Base-by-base conservation (phyloP, 1,140 invertebrate species). In the Pomacea maculata region DNA sequence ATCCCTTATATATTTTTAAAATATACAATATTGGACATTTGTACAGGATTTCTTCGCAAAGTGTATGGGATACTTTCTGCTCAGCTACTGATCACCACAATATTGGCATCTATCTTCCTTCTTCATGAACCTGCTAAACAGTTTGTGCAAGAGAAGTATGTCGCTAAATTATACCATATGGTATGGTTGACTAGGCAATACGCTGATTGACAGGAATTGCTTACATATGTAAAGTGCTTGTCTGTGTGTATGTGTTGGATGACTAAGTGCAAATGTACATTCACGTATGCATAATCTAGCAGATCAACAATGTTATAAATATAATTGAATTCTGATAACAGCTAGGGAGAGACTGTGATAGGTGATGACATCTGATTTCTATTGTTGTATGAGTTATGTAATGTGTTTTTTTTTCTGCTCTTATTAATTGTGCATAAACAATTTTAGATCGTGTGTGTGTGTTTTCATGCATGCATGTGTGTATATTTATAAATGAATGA, bases 31-130 rank as follows among this genome's bases (percentile, higher is more conserved):
- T 61, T 61, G 12, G 8, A 70, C 79, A 77, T 86, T 64, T 84
- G 84, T 88, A 11, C 85, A 92, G 92, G 92, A 5, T 97, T 97
- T 87, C 92, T 97, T 72, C 93, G 95, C n/a, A 97, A 97, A 90
- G 96, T 97, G 9, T 97, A 96, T 92, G 94, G 95, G 5, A 93
- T 97, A 29, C 90, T 97, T 21, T 94, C 93, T 45, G 92, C 95
- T 29, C 96, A 97, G 89, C 92, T 97, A 54, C 89, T 95, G 54
- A 91, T 95, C 11, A 96, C 95, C 15, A 92, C 94, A 6, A 87
- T 94, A 14, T 93, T 96, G 71, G 94, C 94, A 63, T 92, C 92
- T 7, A 90, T 94, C n/a, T 94, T 94, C 84, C 93, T 94, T 89
- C 92, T 94, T 80, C 92, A 93, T 68, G 92, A 94, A 55, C 92